Percentiles rank a stretch among this genome's conserved stretches.
These are phyloP conservation scores for Florisuga fusca DNA, from an alignment of 2,797 vertebrate species.

Conservation along the genomic window DNA sequence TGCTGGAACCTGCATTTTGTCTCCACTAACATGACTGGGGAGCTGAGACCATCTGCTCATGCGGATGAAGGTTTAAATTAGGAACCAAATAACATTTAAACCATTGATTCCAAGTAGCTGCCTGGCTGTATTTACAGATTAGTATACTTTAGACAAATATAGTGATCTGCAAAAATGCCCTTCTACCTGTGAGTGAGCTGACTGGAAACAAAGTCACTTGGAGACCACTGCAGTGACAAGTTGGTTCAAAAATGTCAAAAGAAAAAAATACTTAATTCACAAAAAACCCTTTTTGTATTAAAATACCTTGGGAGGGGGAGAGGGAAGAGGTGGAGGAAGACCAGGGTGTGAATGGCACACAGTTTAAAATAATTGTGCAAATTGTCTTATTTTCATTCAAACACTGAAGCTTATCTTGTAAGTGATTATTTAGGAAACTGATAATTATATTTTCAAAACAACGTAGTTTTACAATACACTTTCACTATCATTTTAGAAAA, in stretches of 20 bases:
- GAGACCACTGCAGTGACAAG: background rate
- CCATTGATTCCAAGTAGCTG: background rate
- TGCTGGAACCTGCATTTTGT: background rate
- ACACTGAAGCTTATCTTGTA: background rate
- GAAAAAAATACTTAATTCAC: background rate
- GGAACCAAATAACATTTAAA: slow-evolving; percentile 17
- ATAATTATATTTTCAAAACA: background rate
- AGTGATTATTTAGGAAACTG: background rate
- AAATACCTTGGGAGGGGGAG: slow-evolving; percentile 13
- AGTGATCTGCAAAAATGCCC: background rate
- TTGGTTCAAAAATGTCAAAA: background rate
- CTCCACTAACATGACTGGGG: background rate
- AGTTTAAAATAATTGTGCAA: slow-evolving; percentile 36
- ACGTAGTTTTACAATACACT: background rate
- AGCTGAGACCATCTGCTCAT: background rate
- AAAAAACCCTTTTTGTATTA: background rate
- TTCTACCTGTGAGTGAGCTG: slow-evolving; percentile 27
- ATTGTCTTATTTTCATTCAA: background rate
- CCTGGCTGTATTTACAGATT: slow-evolving; percentile 25
- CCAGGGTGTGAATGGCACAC: background rate
- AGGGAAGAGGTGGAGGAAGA: background rate
- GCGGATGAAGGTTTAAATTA: slow-evolving; percentile 9
- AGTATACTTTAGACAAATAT: background rate
- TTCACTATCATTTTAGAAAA: background rate
- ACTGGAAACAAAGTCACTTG: background rate